These are phyloP conservation scores for Athrips mouffetella DNA, from an alignment of 2,888 invertebrate genomes.

Conservation along the genomic window DNA sequence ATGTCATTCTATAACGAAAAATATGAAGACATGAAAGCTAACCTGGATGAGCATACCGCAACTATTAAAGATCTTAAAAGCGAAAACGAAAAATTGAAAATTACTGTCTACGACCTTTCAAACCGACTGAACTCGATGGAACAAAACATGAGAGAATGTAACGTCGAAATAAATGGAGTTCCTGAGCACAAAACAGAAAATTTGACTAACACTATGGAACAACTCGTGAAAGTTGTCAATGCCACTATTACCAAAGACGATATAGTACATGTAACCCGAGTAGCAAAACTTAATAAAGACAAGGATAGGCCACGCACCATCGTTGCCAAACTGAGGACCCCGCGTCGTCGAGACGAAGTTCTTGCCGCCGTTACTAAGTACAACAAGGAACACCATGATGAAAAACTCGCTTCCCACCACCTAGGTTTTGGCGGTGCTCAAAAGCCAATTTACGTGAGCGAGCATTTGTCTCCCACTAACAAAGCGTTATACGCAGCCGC, in stretches of 20 bases:
- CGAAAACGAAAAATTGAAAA: background rate
- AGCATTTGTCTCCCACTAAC: background rate
- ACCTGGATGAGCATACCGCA: background rate
- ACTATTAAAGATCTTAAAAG: background rate
- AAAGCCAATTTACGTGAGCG: constrained; percentile 5
- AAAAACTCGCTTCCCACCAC: constrained; percentile 11
- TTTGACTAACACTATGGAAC: background rate
- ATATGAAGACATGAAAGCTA: background rate
- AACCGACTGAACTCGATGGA: background rate
- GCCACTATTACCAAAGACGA: background rate
- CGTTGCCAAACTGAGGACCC: background rate
- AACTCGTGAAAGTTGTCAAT: background rate
- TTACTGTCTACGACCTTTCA: background rate
- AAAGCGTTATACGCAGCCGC: background rate
- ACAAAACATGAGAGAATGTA: background rate
- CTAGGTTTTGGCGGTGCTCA: constrained; percentile 7
- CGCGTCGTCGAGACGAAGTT: constrained; percentile 7
- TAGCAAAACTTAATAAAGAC: background rate
- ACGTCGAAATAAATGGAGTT: background rate
- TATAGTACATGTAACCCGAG: background rate
- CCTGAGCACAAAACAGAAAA: background rate
- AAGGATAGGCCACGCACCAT: background rate
- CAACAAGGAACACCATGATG: constrained; percentile 7
- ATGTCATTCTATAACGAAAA: background rate
- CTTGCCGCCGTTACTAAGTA: constrained; percentile 8